Evolutionary conservation across 2,797 vertebrate species (phyloP), one percentile per base, ranked within the genome.

Genomic region (Neosalanx taihuensis): DNA sequence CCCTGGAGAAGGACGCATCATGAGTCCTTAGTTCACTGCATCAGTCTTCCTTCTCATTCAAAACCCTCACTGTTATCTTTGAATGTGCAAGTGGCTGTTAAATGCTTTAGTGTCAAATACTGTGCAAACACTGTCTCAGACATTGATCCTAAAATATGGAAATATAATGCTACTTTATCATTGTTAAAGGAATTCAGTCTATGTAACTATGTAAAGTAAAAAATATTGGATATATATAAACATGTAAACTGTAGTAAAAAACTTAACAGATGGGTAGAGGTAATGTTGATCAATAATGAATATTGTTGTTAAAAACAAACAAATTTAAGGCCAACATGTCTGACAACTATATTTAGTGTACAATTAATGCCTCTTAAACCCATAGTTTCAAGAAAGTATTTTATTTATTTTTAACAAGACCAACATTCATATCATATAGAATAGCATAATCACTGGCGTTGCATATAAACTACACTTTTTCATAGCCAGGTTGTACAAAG

Each of bases 401-500:
- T 33, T 33, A 64, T 23, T 64, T 37, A 12, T 10, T n/a, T n/a
- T n/a, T n/a, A n/a, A n/a, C n/a, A n/a, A n/a, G 10, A 10, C 18
- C 33, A 56, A 51, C 13, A 20, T 64, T 53, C 29, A 41, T 57
- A 81, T 74, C 63, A 74, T 6, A 74, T 20, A 23, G 83, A 72
- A 66, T 81, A 81, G 69, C n/a, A 83, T 85, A 77, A 79, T 83
- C 75, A 87, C 79, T 86, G 75, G 6, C 73, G 49, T 5, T 79
- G 73, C 82, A 73, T 64, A 85, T 77, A 81, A 73, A 76, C 81
- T 72, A 81, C 77, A 83, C 82, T 77, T 63, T 72, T 81, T 76
- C 80, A 78, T 71, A 84, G 82, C 85, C 82, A 85, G 82, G 15
- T 87, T 79, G 67, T 83, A 88, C 74, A 80, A 86, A 76, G 86